A percentile compares a stretch with the other conserved stretches of the same genome.
Evolutionary conservation across 2,888 invertebrate species (phyloP).

Genomic region (Sarcophaga rosellei): DNA sequence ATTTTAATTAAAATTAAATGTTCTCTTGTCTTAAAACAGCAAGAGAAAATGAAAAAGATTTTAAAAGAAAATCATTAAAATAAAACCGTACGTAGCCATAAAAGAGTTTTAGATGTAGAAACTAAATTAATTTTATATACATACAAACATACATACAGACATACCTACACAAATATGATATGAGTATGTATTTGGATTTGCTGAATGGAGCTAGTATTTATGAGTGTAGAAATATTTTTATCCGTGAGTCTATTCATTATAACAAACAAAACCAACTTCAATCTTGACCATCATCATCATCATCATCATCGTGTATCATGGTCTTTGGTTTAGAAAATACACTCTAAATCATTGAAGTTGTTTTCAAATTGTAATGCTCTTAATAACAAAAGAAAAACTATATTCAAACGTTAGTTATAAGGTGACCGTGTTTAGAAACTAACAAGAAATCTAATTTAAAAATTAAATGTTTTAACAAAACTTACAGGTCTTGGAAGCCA

Average conservation of each 20-base stretch:
- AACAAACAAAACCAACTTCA: conserved; percentile 49
- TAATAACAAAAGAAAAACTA: conserved; percentile 31
- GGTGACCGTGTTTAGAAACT: conserved; percentile 38
- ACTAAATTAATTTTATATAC: background rate
- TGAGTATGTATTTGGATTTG: background rate
- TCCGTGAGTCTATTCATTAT: conserved; percentile 28
- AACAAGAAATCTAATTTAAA: too few species aligned
- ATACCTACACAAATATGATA: background rate
- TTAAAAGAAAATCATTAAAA: conserved; percentile 29
- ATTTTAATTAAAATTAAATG: conserved; percentile 19
- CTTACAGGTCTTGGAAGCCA: too few species aligned
- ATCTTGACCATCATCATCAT: conserved; percentile 70
- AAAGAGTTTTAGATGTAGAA: conserved; percentile 17
- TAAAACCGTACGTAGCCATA: conserved; percentile 6
- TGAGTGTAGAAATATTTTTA: background rate
- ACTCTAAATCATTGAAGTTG: conserved; percentile 48
- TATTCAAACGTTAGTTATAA: conserved; percentile 1
- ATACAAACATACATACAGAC: conserved; percentile 3
- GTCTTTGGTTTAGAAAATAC: conserved; percentile 77
- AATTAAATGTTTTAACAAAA: too few species aligned
- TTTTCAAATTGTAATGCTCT: conserved; percentile 40
- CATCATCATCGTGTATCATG: conserved; percentile 70
- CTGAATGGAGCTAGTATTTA: background rate
- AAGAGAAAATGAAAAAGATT: conserved; percentile 26
- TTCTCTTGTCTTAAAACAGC: conserved; percentile 22